Base-by-base conservation (phyloP, 1,140 invertebrate genomes). In the Drosophila nebulosa region DNA sequence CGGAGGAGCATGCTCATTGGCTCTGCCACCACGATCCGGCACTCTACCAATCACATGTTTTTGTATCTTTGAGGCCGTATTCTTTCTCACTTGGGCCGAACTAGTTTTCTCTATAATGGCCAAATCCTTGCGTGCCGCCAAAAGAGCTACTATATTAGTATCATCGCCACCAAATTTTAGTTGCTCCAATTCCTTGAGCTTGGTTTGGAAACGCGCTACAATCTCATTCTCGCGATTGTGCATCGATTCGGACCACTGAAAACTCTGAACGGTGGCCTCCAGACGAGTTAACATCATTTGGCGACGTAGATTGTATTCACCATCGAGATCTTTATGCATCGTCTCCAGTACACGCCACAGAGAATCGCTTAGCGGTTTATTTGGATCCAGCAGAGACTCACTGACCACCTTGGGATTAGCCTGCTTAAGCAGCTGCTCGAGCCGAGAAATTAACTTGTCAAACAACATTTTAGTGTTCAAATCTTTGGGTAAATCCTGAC, bases 231-330 rank as follows among this genome's bases (percentile, higher is more conserved):
- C 95, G 84, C 96, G 95, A 2, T 92, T 89, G 92, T 95, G 95
- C 46, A 96, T 92, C 77, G 94, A 94, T 46, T 97, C 97, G 0
- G 97, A 97, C 97, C 97, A 99, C 95, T 96, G 93, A 92, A 99
- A 99, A 21, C 97, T 98, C 91, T 98, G 96, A 80, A 99, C 94
- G 3, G 98, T 99, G 36, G 98, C 97, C 92, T 99, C 98, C 42
- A 99, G 91, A 56, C 98, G 93, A 67, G 97, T 98, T 1, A 98
- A 92, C 70, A 99, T 94, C 94, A 98, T 97, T 89, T 98, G 95
- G 62, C 97, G 92, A 64, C 98, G 92, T 39, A 97, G 93, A 83
- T 94, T 93, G 89, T 98, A 99, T 85, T 99, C 98, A 5, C 94
- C 93, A 35, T 94, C 93, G 79, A 98, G 92, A 69, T 96, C 94